Evolutionary conservation across 2,888 invertebrate genomes (phyloP).

Genomic region (Lagria hirta): DNA sequence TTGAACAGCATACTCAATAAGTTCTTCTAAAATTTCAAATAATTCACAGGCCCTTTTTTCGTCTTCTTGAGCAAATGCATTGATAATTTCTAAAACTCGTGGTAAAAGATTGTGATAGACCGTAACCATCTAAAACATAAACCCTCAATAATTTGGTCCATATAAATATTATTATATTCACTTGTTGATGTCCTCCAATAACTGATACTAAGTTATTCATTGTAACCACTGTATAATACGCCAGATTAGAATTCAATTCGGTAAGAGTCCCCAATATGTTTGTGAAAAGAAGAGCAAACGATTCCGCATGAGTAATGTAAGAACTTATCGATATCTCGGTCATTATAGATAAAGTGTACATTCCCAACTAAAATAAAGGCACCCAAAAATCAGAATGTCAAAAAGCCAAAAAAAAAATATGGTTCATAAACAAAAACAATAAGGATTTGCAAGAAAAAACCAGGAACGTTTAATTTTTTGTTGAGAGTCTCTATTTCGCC

Average conservation of each 20-base stretch:
- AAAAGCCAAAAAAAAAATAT: too few species aligned
- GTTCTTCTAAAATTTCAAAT: slow-evolving; percentile 66
- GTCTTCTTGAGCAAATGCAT: slow-evolving; percentile 60
- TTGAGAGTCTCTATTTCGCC: too few species aligned
- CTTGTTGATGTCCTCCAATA: slow-evolving; percentile 64
- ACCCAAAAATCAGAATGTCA: too few species aligned
- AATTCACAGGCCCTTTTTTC: slow-evolving; percentile 63
- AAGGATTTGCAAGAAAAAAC: too few species aligned
- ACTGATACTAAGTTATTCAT: slow-evolving; percentile 68
- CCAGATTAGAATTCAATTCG: slow-evolving; percentile 54
- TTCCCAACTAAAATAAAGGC: slow-evolving; percentile 63
- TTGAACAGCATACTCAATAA: slow-evolving; percentile 64
- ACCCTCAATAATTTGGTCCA: slow-evolving; percentile 1
- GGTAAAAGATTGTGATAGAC: slow-evolving; percentile 65
- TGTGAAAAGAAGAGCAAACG: slow-evolving; percentile 59
- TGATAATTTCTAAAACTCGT: slow-evolving; percentile 63
- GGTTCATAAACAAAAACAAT: too few species aligned
- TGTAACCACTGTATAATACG: slow-evolving; percentile 64
- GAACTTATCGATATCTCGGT: slow-evolving; percentile 70
- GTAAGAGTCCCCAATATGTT: slow-evolving; percentile 56
- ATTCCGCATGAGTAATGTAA: slow-evolving; percentile 65
- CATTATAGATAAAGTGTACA: slow-evolving; percentile 68
- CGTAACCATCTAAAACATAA: slow-evolving; percentile 55
- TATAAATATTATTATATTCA: slow-evolving; percentile 38
- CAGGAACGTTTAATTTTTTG: too few species aligned